These are phyloP conservation scores for Bettongia penicillata DNA, from an alignment of 2,113 vertebrate genomes.

Conservation along the genomic window DNA sequence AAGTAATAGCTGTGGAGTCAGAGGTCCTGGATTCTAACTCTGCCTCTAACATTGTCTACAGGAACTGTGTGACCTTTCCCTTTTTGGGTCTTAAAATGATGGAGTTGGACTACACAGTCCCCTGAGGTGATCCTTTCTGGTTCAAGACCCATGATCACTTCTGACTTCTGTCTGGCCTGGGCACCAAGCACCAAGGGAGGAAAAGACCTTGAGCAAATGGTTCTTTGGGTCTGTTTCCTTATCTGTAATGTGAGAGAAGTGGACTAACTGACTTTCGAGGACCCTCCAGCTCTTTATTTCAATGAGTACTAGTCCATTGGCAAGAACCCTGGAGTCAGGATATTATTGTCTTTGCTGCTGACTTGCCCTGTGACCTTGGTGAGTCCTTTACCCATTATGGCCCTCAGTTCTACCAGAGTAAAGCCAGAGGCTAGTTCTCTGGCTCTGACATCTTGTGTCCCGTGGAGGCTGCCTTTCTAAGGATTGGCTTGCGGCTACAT, in stretches of 20 bases:
- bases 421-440: background rate
- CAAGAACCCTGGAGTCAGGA: background rate
- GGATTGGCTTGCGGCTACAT: background rate
- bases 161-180: background rate
- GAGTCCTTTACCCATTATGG: background rate
- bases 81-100: background rate
- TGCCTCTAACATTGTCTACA: background rate
- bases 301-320: background rate
- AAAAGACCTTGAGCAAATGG: background rate
- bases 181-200: background rate
- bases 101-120: background rate
- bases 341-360: background rate
- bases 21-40: background rate
- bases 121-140: background rate
- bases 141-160: background rate
- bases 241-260: background rate
- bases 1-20: background rate
- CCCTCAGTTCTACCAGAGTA: background rate
- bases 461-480: background rate
- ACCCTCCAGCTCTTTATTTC: background rate
- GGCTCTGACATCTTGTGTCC: background rate
- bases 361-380: background rate
- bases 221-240: background rate
- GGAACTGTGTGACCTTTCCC: background rate
- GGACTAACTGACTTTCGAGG: background rate